These are phyloP conservation scores for Oligia fasciuncula DNA, from an alignment of 2,888 invertebrate species.

Conservation along the genomic window DNA sequence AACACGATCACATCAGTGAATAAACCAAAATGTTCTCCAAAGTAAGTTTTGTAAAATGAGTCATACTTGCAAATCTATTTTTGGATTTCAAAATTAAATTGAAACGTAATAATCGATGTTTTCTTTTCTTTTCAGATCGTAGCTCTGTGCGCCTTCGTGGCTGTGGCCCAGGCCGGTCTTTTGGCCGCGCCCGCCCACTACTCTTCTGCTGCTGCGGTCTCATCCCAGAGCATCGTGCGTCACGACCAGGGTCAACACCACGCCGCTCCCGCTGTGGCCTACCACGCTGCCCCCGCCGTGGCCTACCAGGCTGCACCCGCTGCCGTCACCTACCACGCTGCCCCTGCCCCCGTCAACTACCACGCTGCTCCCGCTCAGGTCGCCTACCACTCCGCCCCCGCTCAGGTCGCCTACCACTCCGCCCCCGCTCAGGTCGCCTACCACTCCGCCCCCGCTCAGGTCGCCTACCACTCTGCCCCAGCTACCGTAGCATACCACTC, in stretches of 20 bases:
- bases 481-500: constrained; percentile 72
- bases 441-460: constrained; percentile 67
- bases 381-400: constrained; percentile 66
- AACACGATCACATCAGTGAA: constrained; percentile 63
- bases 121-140: constrained; percentile 67
- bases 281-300: constrained; percentile 62
- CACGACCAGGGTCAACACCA: constrained; percentile 75
- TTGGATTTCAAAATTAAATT: constrained; percentile 20
- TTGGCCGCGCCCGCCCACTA: constrained; percentile 80
- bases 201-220: constrained; percentile 78
- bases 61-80: too few relatives aligned
- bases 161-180: constrained; percentile 73
- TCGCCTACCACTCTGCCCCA: constrained; percentile 68
- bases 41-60: constrained; percentile 50
- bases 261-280: constrained; percentile 66
- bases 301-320: constrained; percentile 67
- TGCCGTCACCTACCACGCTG: constrained; percentile 64
- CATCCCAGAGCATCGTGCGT: constrained; percentile 81
- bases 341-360: constrained; percentile 62
- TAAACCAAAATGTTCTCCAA: constrained; percentile 71
- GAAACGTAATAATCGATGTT: constrained; percentile 20
- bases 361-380: constrained; percentile 65
- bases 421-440: constrained; percentile 64
- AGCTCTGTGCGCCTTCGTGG: constrained; percentile 70
- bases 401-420: constrained; percentile 68